Conservation (phyloP, 2,797 vertebrate genomes). For the Galagoides demidoff region DNA sequence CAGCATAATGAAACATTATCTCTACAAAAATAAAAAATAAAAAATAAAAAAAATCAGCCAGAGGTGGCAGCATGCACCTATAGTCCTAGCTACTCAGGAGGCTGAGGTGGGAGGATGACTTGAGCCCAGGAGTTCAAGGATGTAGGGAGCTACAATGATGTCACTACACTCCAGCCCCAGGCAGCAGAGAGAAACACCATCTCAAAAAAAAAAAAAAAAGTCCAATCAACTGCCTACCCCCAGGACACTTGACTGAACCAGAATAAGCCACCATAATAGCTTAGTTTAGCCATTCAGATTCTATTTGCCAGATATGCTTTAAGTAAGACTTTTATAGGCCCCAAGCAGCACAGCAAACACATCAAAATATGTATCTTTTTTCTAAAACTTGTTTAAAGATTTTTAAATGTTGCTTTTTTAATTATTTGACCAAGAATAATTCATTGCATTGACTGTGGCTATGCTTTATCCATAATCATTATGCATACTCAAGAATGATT, state of each 20-base stretch:
- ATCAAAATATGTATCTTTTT: background rate
- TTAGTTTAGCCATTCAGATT: background rate
- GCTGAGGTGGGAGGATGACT: no score
- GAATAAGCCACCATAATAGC: conserved; percentile 28
- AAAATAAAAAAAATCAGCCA: background rate
- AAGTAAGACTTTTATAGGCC: conserved; percentile 44
- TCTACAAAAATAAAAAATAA: background rate
- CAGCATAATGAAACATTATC: background rate
- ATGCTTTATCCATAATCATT: conserved; percentile 20
- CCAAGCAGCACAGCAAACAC: conserved; percentile 2
- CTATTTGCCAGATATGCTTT: conserved; percentile 12
- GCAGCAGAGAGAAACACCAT: background rate
- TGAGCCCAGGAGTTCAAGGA: no score
- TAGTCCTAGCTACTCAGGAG: no score
- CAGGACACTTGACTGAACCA: background rate
- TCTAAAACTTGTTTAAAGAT: conserved; percentile 13
- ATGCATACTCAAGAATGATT: conserved; percentile 19
- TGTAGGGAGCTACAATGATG: no score
- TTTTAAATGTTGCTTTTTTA: conserved; percentile 14
- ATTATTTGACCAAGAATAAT: conserved; percentile 20
- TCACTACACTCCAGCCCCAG: no score
- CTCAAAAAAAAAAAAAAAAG: background rate
- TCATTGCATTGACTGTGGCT: background rate
- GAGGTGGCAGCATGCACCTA: no score
- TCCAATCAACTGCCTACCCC: background rate